phyloP scores from a whole-genome alignment of 2,797 vertebrate species.

The Emys orbicularis region DNA sequence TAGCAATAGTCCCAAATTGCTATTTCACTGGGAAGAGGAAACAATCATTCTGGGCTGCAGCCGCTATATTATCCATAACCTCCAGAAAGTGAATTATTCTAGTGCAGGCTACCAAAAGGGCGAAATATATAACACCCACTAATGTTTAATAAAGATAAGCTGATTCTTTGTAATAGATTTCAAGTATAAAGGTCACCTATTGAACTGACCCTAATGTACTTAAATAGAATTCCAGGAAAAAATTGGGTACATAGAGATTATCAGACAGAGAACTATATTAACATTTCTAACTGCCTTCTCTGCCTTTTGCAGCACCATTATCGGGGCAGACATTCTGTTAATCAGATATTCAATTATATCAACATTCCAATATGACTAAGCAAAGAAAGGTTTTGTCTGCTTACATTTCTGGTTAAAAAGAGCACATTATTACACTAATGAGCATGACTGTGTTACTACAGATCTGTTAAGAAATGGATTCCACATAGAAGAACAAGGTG shows the following conservation, averaged over 20 bases:
- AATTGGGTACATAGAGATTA: neutral
- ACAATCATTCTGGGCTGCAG: neutral
- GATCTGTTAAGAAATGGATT: neutral
- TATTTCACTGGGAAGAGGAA: neutral
- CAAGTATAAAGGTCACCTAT: neutral
- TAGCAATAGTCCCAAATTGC: neutral
- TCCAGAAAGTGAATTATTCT: neutral
- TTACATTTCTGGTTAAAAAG: neutral
- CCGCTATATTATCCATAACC: neutral
- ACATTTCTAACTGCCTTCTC: slow-evolving; percentile 31
- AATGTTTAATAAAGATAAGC: neutral
- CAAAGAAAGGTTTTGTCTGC: slow-evolving; percentile 2
- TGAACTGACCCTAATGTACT: neutral
- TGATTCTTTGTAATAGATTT: neutral
- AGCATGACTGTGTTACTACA: neutral
- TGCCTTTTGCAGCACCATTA: slow-evolving; percentile 16
- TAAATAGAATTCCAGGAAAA: neutral
- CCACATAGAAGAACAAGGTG: neutral
- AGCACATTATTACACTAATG: neutral
- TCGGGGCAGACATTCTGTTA: slow-evolving; percentile 48
- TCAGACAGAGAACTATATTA: neutral
- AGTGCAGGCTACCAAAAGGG: neutral
- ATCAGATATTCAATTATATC: slow-evolving; percentile 39
- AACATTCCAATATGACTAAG: neutral
- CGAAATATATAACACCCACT: neutral